phyloP scores from a whole-genome alignment of 1,140 invertebrate genomes.

The Drosophila triauraria region DNA sequence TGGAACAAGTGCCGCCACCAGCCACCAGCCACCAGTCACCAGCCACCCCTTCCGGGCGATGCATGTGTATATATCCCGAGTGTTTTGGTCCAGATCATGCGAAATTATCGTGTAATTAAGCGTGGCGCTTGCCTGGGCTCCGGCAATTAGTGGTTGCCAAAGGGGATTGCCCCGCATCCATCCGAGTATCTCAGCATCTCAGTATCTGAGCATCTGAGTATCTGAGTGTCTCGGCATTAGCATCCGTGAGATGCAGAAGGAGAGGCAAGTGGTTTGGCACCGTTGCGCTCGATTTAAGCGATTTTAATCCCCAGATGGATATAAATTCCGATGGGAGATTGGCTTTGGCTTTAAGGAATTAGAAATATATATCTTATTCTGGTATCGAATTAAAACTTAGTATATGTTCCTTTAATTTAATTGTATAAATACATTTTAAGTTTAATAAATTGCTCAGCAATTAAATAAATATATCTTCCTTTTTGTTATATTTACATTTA shows the following conservation, averaged over 20 bases:
- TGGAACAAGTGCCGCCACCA: conserved; percentile 46
- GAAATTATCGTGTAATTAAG: conserved; percentile 84
- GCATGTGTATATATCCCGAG: neutral
- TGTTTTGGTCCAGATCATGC: conserved; percentile 61
- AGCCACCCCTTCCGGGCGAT: too few relatives aligned
- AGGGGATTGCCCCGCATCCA: conserved; percentile 2
- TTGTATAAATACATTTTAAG: too few relatives aligned
- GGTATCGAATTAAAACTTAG: too few relatives aligned
- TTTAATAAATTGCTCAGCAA: too few relatives aligned
- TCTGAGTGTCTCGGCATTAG: neutral
- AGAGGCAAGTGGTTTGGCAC: conserved; percentile 40
- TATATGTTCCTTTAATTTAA: too few relatives aligned
- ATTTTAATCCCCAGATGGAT: conserved; percentile 24
- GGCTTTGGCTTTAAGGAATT: neutral
- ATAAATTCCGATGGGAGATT: conserved; percentile 13
- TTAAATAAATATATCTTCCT: too few relatives aligned
- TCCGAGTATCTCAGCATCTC: neutral
- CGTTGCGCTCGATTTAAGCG: conserved; percentile 34
- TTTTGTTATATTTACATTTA: too few relatives aligned
- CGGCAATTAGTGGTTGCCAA: conserved; percentile 45
- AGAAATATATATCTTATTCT: neutral
- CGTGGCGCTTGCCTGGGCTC: conserved; percentile 55
- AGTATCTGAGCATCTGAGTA: neutral
- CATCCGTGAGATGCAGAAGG: conserved; percentile 2
- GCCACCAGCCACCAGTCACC: too few relatives aligned